A percentile compares a stretch with the other conserved stretches of the same genome.
Conservation (phyloP, 53 echinoderm and acorn worm genomes). For the Mesocentrotus franciscanus region DNA sequence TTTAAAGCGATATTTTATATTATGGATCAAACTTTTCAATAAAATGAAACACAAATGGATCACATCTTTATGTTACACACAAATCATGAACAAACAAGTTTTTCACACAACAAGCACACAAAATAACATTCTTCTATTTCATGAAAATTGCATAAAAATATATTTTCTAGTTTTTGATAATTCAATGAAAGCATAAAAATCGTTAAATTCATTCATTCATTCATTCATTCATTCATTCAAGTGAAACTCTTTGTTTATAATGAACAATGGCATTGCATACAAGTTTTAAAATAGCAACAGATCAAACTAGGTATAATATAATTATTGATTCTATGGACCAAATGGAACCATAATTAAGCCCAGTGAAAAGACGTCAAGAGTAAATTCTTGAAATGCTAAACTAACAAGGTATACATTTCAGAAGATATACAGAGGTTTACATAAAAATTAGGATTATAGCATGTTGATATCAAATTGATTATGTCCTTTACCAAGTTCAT, state of each 20-base stretch:
- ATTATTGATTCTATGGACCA: no score
- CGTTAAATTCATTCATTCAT: neutral
- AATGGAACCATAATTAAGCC: no score
- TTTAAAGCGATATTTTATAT: neutral
- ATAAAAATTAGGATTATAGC: neutral
- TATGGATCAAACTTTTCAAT: neutral
- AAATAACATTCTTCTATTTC: neutral
- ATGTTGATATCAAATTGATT: no score
- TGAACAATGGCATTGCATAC: no score
- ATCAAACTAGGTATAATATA: no score
- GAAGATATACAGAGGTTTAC: neutral
- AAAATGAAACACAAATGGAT: neutral
- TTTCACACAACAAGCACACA: constrained; percentile 9
- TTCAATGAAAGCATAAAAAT: neutral
- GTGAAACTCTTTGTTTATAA: no score
- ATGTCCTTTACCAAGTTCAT: no score
- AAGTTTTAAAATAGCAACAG: no score
- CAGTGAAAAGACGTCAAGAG: no score
- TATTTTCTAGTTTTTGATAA: neutral
- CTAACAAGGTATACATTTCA: no score
- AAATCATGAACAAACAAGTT: neutral
- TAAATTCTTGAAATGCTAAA: no score
- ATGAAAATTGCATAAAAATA: neutral
- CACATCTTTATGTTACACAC: neutral
- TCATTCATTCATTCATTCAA: no score